These are phyloP conservation scores for Leptinotarsa tumamoca DNA, from an alignment of 2,888 invertebrate genomes.

Conservation along the genomic window DNA sequence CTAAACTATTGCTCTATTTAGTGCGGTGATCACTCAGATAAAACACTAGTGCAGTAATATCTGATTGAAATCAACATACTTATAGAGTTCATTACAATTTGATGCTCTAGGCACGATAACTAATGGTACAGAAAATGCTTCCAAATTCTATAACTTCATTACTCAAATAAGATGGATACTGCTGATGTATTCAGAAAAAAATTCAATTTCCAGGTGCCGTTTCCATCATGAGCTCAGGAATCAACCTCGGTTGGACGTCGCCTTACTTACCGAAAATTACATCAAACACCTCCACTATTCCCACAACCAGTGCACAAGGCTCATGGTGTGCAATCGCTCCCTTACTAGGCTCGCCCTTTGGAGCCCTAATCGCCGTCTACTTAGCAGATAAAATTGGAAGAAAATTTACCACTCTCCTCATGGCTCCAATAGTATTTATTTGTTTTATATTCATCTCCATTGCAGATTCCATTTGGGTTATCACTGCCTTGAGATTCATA, in stretches of 20 bases:
- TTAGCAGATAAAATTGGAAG: constrained; percentile 75
- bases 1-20: too few species aligned
- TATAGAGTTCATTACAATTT: too few species aligned
- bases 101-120: too few species aligned
- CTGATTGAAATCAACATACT: too few species aligned
- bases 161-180: too few species aligned
- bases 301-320: constrained; percentile 68
- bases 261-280: constrained; percentile 70
- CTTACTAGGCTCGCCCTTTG: constrained; percentile 74
- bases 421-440: constrained; percentile 66
- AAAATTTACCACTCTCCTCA: constrained; percentile 64
- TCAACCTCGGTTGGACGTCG: constrained; percentile 71
- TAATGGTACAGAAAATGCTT: too few species aligned
- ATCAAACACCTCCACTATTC: constrained; percentile 67
- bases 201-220: constrained; percentile 55
- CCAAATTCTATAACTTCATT: too few species aligned
- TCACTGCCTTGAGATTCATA: constrained; percentile 65
- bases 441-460: constrained; percentile 74
- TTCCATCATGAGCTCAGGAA: constrained; percentile 58
- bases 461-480: constrained; percentile 70
- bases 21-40: too few species aligned
- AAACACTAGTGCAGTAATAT: too few species aligned
- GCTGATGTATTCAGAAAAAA: background rate
- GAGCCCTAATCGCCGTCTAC: constrained; percentile 73
- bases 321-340: constrained; percentile 77